Evolutionary conservation across 2,888 invertebrate species (phyloP), one percentile per base, ranked within the genome.

Genomic region (Megastigmus dorsalis): DNA sequence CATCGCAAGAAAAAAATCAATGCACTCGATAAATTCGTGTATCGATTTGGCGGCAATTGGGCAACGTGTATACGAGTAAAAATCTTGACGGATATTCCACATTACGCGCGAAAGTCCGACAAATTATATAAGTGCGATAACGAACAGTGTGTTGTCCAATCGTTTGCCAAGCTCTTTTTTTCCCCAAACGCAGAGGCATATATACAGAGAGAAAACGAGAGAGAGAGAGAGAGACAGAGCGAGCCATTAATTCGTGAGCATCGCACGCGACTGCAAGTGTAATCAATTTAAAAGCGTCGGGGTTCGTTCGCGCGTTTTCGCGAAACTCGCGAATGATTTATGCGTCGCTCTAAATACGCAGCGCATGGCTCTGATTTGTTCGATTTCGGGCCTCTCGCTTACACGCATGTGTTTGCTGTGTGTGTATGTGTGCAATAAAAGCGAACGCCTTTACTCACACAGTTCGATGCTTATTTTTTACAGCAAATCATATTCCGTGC

Each of bases 261-360:
- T 45, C 26, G 50, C 54, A 30, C 55, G 43, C 54, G 59, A 41
- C 5, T 23, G 30, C 36, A 48, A 50, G 59, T 45, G 70, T 48
- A 60, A 75, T 75, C 66, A 75, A 75, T 70, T 75, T 75, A 75
- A 75, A 75, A 70, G 69, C 69, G 60, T 50, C 69, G 41, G 48
- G 15, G n/a, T n/a, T n/a, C n/a, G n/a, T n/a, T n/a, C 54, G 43
- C 30, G 20, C 54, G 26, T 45, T 66, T 45, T 36, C 62, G 20
- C 23, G 33, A 18, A 26, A 50, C 50, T 36, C 57, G 50, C 38
- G 38, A 43, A 74, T 70, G 74, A 70, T 74, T 74, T 74, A 74
- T 74, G 65, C 54, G 63, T 18, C 30, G 18, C 5, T 43, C 26
- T n/a, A 43, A 36, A 55, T 55, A 23, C 33, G 30, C n/a, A 3